Percentiles rank a stretch among this genome's conserved stretches.
phyloP scores from a whole-genome alignment of 2,113 vertebrate genomes.

The Cepphus grylle region DNA sequence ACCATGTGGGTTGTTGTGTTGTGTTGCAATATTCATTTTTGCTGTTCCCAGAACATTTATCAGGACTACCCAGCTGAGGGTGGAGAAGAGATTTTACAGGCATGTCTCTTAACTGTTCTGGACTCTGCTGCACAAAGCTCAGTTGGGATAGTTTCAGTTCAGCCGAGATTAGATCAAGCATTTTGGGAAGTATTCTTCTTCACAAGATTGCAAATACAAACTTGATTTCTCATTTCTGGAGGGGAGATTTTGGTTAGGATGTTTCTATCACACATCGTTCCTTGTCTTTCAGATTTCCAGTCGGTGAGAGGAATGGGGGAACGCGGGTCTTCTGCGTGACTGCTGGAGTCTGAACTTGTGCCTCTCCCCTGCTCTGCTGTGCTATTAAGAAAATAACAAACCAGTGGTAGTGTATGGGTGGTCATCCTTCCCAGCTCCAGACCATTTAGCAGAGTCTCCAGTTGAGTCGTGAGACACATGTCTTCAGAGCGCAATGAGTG shows the following conservation, averaged over 20 bases:
- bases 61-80: background rate
- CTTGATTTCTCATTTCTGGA: background rate
- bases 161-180: background rate
- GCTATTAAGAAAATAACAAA: background rate
- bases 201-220: rapidly evolving
- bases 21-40: conserved; percentile 3
- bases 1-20: background rate
- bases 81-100: background rate
- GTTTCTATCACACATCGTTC: background rate
- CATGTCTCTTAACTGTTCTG: background rate
- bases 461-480: rapidly evolving
- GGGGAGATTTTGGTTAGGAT: background rate
- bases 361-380: background rate
- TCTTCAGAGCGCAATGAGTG: background rate
- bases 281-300: background rate
- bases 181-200: background rate
- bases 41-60: background rate
- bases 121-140: background rate
- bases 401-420: background rate
- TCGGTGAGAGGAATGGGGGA: background rate
- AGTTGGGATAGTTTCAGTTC: background rate
- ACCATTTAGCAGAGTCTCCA: background rate
- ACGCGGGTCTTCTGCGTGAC: background rate
- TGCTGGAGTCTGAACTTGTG: background rate
- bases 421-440: background rate